These are phyloP conservation scores for Rhopalosiphum maidis DNA, from an alignment of 1,140 invertebrate genomes.

Conservation along the genomic window DNA sequence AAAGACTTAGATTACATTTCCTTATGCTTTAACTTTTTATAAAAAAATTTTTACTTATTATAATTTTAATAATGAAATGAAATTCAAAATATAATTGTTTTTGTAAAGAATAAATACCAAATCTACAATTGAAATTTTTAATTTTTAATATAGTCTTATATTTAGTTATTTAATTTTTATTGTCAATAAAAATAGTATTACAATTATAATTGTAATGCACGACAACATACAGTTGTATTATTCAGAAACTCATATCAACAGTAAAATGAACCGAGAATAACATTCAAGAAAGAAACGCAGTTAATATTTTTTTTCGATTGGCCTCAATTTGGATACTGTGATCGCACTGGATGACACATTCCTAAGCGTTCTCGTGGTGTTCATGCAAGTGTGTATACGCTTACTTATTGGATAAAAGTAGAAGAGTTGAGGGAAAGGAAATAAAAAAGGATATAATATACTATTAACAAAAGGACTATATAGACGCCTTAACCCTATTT, in stretches of 20 bases:
- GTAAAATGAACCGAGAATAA: background rate
- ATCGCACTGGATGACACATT: conserved; percentile 32
- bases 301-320: conserved; percentile 43
- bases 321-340: conserved; percentile 45
- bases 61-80: background rate
- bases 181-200: background rate
- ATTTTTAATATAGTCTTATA: background rate
- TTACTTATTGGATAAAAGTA: conserved; percentile 10
- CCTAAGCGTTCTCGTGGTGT: conserved; percentile 42
- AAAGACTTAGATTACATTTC: too few species aligned
- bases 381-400: background rate
- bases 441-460: conserved; percentile 12
- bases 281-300: conserved; percentile 38
- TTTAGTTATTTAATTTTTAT: background rate
- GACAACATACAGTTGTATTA: background rate
- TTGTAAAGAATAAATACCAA: too few species aligned
- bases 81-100: background rate
- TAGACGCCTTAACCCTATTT: background rate
- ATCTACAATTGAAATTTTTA: too few species aligned
- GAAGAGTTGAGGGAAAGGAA: background rate
- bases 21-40: too few species aligned
- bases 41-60: background rate
- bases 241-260: background rate
- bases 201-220: background rate
- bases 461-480: background rate